These are phyloP conservation scores for Rynchops niger DNA, from an alignment of 2,113 vertebrate species.

Conservation along the genomic window DNA sequence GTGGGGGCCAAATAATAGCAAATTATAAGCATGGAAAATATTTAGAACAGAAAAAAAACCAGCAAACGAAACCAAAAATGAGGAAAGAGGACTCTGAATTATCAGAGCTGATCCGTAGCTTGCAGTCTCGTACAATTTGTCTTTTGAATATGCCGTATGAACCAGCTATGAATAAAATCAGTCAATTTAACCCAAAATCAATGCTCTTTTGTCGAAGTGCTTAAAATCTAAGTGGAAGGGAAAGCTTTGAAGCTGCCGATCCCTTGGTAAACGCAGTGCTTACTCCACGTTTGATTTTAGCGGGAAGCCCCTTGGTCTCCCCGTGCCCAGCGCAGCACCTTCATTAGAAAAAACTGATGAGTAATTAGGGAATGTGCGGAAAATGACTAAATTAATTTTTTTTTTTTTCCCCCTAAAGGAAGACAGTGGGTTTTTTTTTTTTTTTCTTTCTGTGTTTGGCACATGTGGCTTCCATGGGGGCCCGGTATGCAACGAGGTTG, in stretches of 20 bases:
- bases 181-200: slow-evolving; percentile 72
- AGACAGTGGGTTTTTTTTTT: not conserved
- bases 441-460: not conserved
- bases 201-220: slow-evolving; percentile 69
- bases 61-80: too few species aligned
- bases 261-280: slow-evolving; percentile 29
- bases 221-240: slow-evolving; percentile 71
- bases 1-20: slow-evolving; percentile 62
- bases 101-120: slow-evolving; percentile 47
- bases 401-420: not conserved
- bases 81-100: slow-evolving; percentile 24
- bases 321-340: not conserved
- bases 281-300: slow-evolving; percentile 4
- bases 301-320: not conserved
- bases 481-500: not conserved
- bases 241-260: slow-evolving; percentile 69
- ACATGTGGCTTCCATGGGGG: accelerated
- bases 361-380: slow-evolving; percentile 15
- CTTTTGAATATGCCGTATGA: slow-evolving; percentile 60
- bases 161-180: slow-evolving; percentile 73
- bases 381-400: not conserved
- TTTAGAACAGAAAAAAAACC: not conserved
- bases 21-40: slow-evolving; percentile 66
- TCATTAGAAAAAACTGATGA: slow-evolving; percentile 14
- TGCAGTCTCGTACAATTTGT: slow-evolving; percentile 57